Percentiles rank a stretch among this genome's conserved stretches.
phyloP scores from a whole-genome alignment of 2,797 vertebrate genomes.

The Alcedo quadribrachys region DNA sequence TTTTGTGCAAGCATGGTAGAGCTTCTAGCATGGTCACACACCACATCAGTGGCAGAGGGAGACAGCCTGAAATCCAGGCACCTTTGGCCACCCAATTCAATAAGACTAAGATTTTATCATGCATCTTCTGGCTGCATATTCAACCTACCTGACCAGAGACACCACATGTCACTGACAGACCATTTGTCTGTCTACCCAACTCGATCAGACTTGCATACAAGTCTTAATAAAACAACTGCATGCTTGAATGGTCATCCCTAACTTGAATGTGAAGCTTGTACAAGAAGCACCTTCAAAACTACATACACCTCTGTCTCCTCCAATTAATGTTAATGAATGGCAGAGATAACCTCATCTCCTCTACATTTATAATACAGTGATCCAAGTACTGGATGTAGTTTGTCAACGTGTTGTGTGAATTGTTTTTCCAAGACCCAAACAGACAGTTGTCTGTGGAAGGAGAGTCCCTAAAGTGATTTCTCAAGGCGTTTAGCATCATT shows the following conservation, averaged over 20 bases:
- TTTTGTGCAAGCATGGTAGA: not conserved
- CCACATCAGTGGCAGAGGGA: not conserved
- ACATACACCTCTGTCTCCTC: not conserved
- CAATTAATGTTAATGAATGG: not conserved
- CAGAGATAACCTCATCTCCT: not conserved
- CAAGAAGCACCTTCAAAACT: not conserved
- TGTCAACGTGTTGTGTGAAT: not conserved
- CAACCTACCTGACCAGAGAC: not conserved
- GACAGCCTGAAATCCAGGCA: not conserved
- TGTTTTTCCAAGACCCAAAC: not conserved
- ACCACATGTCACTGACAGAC: not conserved
- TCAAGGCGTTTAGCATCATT: not conserved
- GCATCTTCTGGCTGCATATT: not conserved
- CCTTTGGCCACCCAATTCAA: not conserved
- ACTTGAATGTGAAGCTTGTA: not conserved
- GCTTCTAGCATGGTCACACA: not conserved
- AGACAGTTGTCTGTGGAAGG: not conserved
- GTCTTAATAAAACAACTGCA: not conserved
- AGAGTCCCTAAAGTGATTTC: conserved; percentile 18
- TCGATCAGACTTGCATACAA: not conserved
- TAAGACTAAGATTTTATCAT: not conserved
- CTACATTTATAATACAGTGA: not conserved
- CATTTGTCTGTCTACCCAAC: not conserved
- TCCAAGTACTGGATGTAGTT: not conserved
- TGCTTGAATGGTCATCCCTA: not conserved